Base-by-base conservation (phyloP, 92 coral and sea anemone genomes). In the Zoanthus solanderi region DNA sequence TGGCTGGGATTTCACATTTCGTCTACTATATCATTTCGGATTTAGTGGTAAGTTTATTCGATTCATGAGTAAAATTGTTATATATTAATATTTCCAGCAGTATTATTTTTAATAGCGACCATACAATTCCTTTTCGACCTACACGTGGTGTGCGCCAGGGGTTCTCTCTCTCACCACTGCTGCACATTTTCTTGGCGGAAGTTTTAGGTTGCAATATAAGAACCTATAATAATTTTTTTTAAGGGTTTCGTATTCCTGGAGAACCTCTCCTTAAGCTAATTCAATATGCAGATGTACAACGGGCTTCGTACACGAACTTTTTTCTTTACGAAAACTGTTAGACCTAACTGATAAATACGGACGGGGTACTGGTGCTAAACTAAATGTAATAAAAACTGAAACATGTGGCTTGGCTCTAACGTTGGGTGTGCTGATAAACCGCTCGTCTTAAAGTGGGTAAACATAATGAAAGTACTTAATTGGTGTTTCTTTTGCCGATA, bases 381-480 rank as follows among this genome's bases (percentile, higher is more conserved):
- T 83, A 0, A 89, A 89, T 15, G 7, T 45, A 9, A 15, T 76
- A 0, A 88, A 88, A n/a, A 88, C 84, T 23, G 23, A 23, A 23
- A 23, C 23, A 23, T 23, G 23, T 23, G 23, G 23, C 23, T 23
- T 23, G 23, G 23, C 23, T 23, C 23, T 0, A 63, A 63, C 37
- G n/a, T 12, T 0, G 4, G 7, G 13, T 65, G 75, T 18, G 6
- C 15, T 18, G 81, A 76, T 56, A 50, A 18, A 12, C 81, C 61
- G 4, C 46, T 76, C 0, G 92, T 84, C 66, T 71, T 76, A 4
- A 67, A 46, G 0, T 83, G 91, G 91, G 88, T 89, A 0, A 1
- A 18, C 0, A 89, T 75, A 83, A 89, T 76, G 72, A 89, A 89
- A n/a, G 61, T 83, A 0, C 11, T 23, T 23, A 23, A 23, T 89